Evolutionary conservation across 2,797 vertebrate species (phyloP), one percentile per base, ranked within the genome.

Genomic region (Setipinna tenuifilis): DNA sequence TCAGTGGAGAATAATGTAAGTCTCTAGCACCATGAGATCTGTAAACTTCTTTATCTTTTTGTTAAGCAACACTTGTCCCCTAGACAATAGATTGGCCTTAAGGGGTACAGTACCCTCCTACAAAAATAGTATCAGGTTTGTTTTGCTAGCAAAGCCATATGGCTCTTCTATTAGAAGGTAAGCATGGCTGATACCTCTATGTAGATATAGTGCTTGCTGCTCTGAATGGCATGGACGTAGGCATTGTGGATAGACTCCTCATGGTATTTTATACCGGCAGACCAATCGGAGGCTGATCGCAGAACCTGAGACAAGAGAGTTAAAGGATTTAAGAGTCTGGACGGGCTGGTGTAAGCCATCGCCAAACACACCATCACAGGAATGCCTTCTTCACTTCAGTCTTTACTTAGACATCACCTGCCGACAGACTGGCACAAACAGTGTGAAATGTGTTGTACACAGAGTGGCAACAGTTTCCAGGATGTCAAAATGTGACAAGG

Each of bases 241-340:
- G 98, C 98, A 0, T 92, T 91, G 89, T 99, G 98, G 93, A 99
- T 99, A 85, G 98, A 99, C 88, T 99, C 98, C 91, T 99, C 98
- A 0, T 97, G 96, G 93, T 98, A 95, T 85, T 99, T 99, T 87
- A 99, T 99, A 80, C 98, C 98, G 0, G 97, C 98, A 0, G 98
- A 99, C 98, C 98, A 99, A 84, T 99, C 98, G 0, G 95, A 94
- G 35, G 98, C 96, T 0, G 98, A 99, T 31, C 98, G 97, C 78
- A 99, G 93, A 88, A 99, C 92, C 98, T 99, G 84, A 83, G 85
- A 68, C 0, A 65, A 87, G 46, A 86, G 10, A 83, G 1, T 78
- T 41, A 81, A 1, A 16, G n/a, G 25, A 19, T 21, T 1, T 54
- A 28, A 75, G 11, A 46, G 35, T 61, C 23, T 23, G 78, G 62